These are phyloP conservation scores for Cuculus canorus DNA, from an alignment of 2,797 vertebrate genomes.

Conservation along the genomic window DNA sequence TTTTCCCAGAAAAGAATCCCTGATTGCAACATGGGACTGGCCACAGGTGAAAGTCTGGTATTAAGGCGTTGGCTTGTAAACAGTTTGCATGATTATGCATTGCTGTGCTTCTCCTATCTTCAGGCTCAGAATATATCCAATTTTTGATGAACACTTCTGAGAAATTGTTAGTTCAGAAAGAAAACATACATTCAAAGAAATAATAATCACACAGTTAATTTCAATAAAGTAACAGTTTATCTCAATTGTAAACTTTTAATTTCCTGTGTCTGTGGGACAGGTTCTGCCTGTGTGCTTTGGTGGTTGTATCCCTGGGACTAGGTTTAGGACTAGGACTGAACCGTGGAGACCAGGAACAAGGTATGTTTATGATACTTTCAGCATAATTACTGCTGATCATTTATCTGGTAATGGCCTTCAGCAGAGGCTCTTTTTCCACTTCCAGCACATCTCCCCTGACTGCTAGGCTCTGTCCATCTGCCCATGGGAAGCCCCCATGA, in stretches of 20 bases:
- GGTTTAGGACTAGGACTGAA: constrained; percentile 78
- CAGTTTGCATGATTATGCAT: neutral
- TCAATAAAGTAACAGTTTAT: neutral
- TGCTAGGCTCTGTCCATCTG: neutral
- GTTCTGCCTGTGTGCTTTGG: constrained; percentile 76
- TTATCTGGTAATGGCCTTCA: neutral
- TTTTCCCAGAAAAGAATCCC: neutral
- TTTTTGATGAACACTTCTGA: neutral
- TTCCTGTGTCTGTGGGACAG: constrained; percentile 63
- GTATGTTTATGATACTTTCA: constrained; percentile 55
- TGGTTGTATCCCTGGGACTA: constrained; percentile 77
- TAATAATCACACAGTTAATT: neutral
- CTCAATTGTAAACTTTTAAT: neutral
- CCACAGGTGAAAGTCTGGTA: neutral
- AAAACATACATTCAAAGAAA: neutral
- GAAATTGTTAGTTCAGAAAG: neutral
- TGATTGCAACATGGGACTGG: neutral
- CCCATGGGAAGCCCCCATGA: fast-evolving
- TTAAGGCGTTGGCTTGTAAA: neutral
- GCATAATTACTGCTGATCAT: neutral
- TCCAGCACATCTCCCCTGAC: neutral
- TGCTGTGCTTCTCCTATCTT: neutral
- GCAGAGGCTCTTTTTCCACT: neutral
- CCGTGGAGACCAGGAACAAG: constrained; percentile 50
- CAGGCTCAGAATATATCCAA: neutral